Evolutionary conservation across 2,888 invertebrate genomes (phyloP).

Genomic region (Bhutanitis thaidina): DNA sequence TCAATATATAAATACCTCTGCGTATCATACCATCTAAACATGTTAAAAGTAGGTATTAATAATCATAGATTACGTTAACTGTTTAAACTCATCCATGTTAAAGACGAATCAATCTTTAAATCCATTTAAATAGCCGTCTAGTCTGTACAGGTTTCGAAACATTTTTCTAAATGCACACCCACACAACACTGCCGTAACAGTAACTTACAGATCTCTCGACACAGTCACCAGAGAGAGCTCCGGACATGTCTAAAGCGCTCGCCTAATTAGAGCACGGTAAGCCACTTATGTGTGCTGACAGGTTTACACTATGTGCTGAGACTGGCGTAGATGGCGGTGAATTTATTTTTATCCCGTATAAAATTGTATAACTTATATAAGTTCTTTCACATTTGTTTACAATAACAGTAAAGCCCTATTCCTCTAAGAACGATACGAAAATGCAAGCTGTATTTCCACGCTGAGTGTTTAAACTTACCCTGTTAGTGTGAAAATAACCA

Average conservation of each 20-base stretch:
- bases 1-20: no score
- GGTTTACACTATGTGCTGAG: slow-evolving; percentile 20
- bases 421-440: no score
- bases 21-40: no score
- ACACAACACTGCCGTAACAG: slow-evolving; percentile 16
- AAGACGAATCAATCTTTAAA: not conserved
- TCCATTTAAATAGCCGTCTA: not conserved
- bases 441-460: no score
- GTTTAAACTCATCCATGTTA: slow-evolving; percentile 1
- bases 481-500: no score
- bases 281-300: slow-evolving; percentile 28
- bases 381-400: no score
- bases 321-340: not conserved
- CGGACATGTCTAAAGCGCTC: slow-evolving; percentile 23
- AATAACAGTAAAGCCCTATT: no score
- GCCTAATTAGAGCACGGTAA: slow-evolving; percentile 29
- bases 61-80: not conserved
- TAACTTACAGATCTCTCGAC: slow-evolving; percentile 26
- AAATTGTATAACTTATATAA: not conserved
- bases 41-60: not conserved
- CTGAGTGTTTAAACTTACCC: no score
- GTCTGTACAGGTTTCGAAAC: not conserved
- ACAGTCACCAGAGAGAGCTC: slow-evolving; percentile 23
- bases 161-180: slow-evolving; percentile 4
- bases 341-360: slow-evolving; percentile 13